Evolutionary conservation across 2,888 invertebrate species (phyloP), one percentile per base, ranked within the genome.

Genomic region (Rhodophaea formosa): DNA sequence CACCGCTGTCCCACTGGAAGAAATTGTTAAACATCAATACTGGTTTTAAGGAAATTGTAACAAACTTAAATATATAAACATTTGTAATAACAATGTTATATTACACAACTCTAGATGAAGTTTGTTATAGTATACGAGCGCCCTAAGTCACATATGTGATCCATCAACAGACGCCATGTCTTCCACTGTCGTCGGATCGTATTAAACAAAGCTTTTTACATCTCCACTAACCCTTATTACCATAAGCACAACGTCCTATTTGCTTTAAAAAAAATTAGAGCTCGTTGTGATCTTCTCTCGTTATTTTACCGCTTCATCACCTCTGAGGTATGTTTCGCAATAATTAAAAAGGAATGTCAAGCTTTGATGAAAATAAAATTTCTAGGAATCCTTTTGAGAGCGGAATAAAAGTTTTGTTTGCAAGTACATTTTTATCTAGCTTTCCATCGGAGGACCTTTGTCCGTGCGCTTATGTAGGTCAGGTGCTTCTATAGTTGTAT

Each of bases 91-190:
- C n/a, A 12, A 12, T 39, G 12, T 3, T 39, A n/a, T 12, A n/a
- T 39, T 39, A 39, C n/a, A 35, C 35, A 35, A 35, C 35, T 12
- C 10, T 10, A 39, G 39, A n/a, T 10, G n/a, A n/a, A 39, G 39
- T 39, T n/a, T 39, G 3, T 10, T 39, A 39, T 6, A 1, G 39
- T 39, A n/a, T 6, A n/a, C n/a, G 35, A 35, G 35, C 39, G 39
- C 10, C 12, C 39, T 39, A 59, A 59, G 56, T 47, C 65, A 62
- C 83, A 82, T 75, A 76, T 80, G 82, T 71, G 69, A 80, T 81
- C 75, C 71, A 69, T 82, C 82, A 77, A 51, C 51, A 8, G 51
- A 35, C 51, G 12, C 69, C 68, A 60, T 65, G 68, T 68, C 70
- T 64, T 71, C 53, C 61, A 63, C 65, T 68, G 72, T 74, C 74